Conservation (phyloP, 1,140 invertebrate species). For the Zelostemma sp. region DNA sequence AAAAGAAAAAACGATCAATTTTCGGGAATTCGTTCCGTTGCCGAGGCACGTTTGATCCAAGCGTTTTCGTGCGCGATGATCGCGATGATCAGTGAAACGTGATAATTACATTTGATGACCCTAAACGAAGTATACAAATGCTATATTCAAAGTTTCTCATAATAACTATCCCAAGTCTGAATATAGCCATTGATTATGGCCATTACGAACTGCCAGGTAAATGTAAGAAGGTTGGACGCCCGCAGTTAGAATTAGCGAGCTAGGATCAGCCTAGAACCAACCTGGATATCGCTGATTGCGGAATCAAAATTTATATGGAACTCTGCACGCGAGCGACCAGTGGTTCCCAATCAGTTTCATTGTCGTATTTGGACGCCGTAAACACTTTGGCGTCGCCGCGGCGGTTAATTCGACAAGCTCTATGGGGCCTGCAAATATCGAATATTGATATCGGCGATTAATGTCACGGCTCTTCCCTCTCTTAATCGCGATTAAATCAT, state of each 20-base stretch:
- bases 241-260: slow-evolving; percentile 64
- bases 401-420: slow-evolving; percentile 59
- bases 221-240: slow-evolving; percentile 65
- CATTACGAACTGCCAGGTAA: slow-evolving; percentile 65
- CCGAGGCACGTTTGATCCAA: neutral
- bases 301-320: slow-evolving; percentile 70
- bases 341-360: slow-evolving; percentile 55
- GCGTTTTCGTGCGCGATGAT: neutral
- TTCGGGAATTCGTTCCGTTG: no score
- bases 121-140: slow-evolving; percentile 16
- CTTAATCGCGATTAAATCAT: slow-evolving; percentile 49
- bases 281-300: slow-evolving; percentile 67
- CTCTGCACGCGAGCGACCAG: slow-evolving; percentile 63
- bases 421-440: slow-evolving; percentile 57
- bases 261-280: slow-evolving; percentile 67
- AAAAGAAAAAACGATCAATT: neutral
- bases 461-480: slow-evolving; percentile 46
- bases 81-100: neutral
- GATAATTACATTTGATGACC: slow-evolving; percentile 8
- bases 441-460: slow-evolving; percentile 57
- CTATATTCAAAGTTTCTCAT: slow-evolving; percentile 54
- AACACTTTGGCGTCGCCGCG: slow-evolving; percentile 48
- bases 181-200: slow-evolving; percentile 67
- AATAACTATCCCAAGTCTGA: slow-evolving; percentile 64
- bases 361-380: slow-evolving; percentile 38